Percentiles rank a stretch among this genome's conserved stretches.
Evolutionary conservation across 2,888 invertebrate genomes (phyloP).

Genomic region (Poecilus cupreus): DNA sequence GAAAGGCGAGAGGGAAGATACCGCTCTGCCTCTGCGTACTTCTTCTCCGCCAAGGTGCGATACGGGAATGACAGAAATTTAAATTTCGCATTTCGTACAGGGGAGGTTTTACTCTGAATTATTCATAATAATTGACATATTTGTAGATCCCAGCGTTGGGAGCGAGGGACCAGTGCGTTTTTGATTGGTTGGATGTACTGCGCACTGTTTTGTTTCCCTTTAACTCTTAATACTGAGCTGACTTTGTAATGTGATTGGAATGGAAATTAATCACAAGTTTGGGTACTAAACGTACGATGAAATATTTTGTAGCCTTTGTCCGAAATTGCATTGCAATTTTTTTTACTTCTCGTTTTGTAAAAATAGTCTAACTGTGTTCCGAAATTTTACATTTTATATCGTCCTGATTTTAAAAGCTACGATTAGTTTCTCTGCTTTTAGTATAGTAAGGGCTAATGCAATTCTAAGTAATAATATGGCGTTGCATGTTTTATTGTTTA

Average conservation of each 20-base stretch:
- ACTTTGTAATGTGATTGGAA: constrained; percentile 8
- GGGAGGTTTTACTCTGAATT: constrained; percentile 52
- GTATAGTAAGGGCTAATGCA: too few species aligned
- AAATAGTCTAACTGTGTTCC: too few species aligned
- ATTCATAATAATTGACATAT: constrained; percentile 58
- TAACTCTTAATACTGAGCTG: not conserved
- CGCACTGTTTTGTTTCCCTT: constrained; percentile 3
- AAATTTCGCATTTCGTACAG: constrained; percentile 39
- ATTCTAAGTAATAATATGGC: too few species aligned
- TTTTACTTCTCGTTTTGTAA: too few species aligned
- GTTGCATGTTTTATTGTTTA: too few species aligned
- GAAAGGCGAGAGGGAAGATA: not conserved
- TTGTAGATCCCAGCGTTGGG: constrained; percentile 46
- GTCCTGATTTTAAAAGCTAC: too few species aligned
- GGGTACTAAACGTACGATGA: not conserved
- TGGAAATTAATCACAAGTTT: not conserved
- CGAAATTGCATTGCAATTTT: not conserved
- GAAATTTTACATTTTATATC: too few species aligned
- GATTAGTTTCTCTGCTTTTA: too few species aligned
- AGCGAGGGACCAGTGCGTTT: constrained; percentile 19
- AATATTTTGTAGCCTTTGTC: not conserved
- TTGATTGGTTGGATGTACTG: constrained; percentile 21
- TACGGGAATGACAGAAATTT: constrained; percentile 55
- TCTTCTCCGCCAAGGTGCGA: constrained; percentile 29
- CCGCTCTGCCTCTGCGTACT: constrained; percentile 2